These are phyloP conservation scores for Hydrochoerus hydrochaeris DNA, from an alignment of 2,113 vertebrate genomes.

Conservation along the genomic window DNA sequence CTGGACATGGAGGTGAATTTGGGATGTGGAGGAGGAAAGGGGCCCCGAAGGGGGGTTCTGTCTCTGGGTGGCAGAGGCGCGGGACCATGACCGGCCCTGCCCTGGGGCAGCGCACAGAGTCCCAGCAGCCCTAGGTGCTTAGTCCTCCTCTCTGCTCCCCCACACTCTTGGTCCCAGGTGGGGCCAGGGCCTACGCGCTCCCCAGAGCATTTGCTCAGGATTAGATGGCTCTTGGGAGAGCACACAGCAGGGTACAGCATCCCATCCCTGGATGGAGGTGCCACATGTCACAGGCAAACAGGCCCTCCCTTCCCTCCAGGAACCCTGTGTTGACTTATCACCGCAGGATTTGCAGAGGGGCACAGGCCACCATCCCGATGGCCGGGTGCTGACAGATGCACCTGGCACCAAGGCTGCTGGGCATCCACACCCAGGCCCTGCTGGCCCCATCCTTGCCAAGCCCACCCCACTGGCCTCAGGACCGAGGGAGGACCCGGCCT, in stretches of 20 bases:
- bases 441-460: neutral
- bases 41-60: accelerated
- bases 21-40: neutral
- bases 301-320: slow-evolving; percentile 67
- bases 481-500: neutral
- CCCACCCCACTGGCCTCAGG: neutral
- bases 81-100: neutral
- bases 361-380: neutral
- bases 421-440: neutral
- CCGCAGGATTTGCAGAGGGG: slow-evolving; percentile 6
- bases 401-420: neutral
- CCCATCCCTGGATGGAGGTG: neutral
- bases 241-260: slow-evolving; percentile 6
- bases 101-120: accelerated
- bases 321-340: slow-evolving; percentile 64
- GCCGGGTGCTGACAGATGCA: neutral
- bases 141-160: neutral
- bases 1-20: accelerated
- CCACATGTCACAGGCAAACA: slow-evolving; percentile 39
- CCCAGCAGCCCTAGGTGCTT: neutral
- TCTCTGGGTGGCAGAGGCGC: neutral
- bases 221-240: neutral
- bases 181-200: neutral
- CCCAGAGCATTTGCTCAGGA: slow-evolving; percentile 54
- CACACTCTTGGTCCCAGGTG: accelerated